Conservation (phyloP, 2,113 vertebrate species). For the Heliornis fulica region DNA sequence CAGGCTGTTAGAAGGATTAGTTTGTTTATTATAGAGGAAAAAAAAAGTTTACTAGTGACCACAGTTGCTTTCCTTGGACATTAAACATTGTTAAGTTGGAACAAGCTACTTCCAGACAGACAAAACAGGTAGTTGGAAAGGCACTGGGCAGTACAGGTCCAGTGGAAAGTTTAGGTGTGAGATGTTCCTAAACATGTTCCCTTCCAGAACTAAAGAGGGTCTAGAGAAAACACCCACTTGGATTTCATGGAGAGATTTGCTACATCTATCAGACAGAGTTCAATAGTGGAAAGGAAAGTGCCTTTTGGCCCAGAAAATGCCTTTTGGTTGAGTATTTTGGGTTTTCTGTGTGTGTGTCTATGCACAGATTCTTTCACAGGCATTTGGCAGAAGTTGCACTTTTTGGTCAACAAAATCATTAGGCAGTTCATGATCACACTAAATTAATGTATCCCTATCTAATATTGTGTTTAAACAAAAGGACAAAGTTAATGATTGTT, state of each 20-base stretch:
- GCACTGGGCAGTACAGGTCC: not conserved
- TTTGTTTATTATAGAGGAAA: not conserved
- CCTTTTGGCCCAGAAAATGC: not conserved
- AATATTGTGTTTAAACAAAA: not conserved
- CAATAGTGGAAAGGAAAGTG: not conserved
- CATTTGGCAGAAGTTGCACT: not conserved
- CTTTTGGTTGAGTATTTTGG: not conserved
- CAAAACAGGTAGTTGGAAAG: not conserved
- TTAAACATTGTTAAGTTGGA: rapidly evolving
- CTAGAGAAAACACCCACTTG: not conserved
- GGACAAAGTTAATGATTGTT: not conserved
- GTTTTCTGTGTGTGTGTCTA: not conserved
- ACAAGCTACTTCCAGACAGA: not conserved
- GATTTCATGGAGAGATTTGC: not conserved
- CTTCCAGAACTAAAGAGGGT: not conserved
- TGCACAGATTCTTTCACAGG: not conserved
- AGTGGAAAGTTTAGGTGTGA: not conserved
- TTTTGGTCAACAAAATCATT: not conserved
- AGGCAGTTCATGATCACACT: not conserved
- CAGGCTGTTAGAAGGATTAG: not conserved
- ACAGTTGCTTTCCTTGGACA: not conserved
- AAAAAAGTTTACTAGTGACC: not conserved
- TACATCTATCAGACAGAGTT: not conserved
- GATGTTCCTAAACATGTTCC: not conserved
- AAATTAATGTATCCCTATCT: not conserved